Evolutionary conservation across 1,140 invertebrate genomes (phyloP).

Genomic region (Brachionus plicatilis): DNA sequence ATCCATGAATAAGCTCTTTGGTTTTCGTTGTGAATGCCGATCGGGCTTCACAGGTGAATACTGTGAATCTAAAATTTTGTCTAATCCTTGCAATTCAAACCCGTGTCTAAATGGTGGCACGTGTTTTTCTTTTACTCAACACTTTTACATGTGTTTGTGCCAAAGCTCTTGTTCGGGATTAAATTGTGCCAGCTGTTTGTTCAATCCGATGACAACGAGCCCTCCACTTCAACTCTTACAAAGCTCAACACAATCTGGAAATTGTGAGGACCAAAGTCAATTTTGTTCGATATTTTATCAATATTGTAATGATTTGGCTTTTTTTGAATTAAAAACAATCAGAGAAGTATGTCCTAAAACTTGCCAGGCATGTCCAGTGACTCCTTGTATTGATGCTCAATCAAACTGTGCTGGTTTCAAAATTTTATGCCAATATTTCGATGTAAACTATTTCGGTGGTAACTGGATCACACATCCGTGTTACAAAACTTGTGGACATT

Average conservation of each 20-base stretch:
- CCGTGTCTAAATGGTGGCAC: conserved; percentile 20
- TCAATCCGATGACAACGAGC: not conserved
- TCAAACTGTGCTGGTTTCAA: not conserved
- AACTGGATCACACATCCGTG: not conserved
- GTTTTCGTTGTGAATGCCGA: not conserved
- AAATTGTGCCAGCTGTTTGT: not conserved
- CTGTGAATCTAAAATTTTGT: not conserved
- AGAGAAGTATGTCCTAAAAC: not conserved
- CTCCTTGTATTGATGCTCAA: not conserved
- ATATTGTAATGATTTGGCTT: not conserved
- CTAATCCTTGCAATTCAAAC: not conserved
- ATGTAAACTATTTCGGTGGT: not conserved
- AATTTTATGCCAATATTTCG: not conserved
- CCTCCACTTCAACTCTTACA: not conserved
- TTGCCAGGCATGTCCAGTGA: not conserved
- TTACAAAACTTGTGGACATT: conserved; percentile 1
- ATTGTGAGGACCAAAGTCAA: not conserved
- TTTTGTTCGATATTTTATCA: not conserved
- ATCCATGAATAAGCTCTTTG: not conserved
- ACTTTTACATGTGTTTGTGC: not conserved
- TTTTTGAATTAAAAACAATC: conserved; percentile 7
- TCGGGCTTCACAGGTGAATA: conserved; percentile 15
- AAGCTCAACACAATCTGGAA: not conserved
- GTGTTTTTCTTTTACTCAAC: not conserved
- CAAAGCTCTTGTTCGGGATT: not conserved